Evolutionary conservation across 2,888 invertebrate species (phyloP).

Genomic region (Steinernema scapterisci): DNA sequence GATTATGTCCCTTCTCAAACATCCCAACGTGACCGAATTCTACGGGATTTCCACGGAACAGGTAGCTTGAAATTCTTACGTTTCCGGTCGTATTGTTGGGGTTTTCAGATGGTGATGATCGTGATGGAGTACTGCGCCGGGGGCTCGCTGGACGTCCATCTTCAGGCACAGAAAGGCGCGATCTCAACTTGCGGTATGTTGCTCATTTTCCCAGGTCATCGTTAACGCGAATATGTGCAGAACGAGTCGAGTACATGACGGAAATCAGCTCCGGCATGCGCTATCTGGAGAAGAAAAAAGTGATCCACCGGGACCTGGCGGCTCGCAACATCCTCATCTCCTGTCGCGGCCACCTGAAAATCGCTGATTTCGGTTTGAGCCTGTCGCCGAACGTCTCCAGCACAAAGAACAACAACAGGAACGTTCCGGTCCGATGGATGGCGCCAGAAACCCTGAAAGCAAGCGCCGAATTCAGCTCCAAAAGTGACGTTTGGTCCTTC

Average conservation of each 20-base stretch:
- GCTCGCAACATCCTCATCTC: conserved; percentile 35
- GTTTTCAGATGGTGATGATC: conserved; percentile 21
- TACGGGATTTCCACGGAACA: conserved; percentile 36
- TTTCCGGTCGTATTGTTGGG: too few species aligned
- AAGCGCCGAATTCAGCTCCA: conserved; percentile 33
- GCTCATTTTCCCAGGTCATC: background rate
- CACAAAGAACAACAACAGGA: background rate
- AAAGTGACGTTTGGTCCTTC: conserved; percentile 40
- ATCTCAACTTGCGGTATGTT: conserved; percentile 21
- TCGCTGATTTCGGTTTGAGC: conserved; percentile 32
- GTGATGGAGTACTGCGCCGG: conserved; percentile 34
- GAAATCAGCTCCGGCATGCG: conserved; percentile 31
- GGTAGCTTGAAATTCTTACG: background rate
- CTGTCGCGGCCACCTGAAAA: conserved; percentile 11
- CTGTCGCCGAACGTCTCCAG: background rate
- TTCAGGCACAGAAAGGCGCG: background rate
- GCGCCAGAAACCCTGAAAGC: conserved; percentile 38
- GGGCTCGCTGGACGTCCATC: conserved; percentile 29
- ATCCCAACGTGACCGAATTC: conserved; percentile 39
- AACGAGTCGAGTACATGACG: conserved; percentile 16
- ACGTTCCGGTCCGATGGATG: conserved; percentile 38
- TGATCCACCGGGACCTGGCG: conserved; percentile 36
- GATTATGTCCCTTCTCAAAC: conserved; percentile 34
- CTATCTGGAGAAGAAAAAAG: conserved; percentile 28
- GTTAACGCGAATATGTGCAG: background rate